These are phyloP conservation scores for Athene noctua DNA, from an alignment of 2,113 vertebrate species.

Conservation along the genomic window DNA sequence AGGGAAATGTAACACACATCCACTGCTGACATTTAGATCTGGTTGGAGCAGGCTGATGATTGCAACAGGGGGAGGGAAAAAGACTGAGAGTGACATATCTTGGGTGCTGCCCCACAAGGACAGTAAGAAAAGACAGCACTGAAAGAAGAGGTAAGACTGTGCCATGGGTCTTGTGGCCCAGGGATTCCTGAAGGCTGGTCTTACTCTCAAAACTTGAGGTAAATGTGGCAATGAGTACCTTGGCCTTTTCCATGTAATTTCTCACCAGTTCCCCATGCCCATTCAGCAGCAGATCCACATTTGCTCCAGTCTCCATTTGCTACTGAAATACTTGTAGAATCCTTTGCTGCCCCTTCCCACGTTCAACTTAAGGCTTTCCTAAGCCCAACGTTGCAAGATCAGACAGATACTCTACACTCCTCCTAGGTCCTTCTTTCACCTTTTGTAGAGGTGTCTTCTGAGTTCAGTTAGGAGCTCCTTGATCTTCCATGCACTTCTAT, in stretches of 20 bases:
- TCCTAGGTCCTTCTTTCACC: not conserved
- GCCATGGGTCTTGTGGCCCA: accelerated
- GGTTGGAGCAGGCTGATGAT: not conserved
- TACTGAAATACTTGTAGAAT: not conserved
- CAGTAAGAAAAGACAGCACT: not conserved
- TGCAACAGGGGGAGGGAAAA: not conserved
- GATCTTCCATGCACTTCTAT: not conserved
- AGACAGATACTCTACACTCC: not conserved
- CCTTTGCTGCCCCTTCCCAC: not conserved
- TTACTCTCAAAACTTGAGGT: not conserved
- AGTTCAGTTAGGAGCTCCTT: not conserved
- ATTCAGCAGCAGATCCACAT: not conserved
- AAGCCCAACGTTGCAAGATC: not conserved
- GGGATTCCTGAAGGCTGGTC: not conserved
- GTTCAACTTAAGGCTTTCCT: not conserved
- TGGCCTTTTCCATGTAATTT: not conserved
- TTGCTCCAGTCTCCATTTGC: not conserved
- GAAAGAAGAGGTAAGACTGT: not conserved
- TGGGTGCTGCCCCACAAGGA: not conserved
- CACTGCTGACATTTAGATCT: not conserved
- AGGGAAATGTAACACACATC: not conserved
- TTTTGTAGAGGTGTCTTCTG: not conserved
- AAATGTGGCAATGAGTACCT: not conserved
- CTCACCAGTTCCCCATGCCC: not conserved
- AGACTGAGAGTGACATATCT: not conserved